These are phyloP conservation scores for Ammospiza nelsoni DNA, from an alignment of 2,113 vertebrate genomes.

Conservation along the genomic window DNA sequence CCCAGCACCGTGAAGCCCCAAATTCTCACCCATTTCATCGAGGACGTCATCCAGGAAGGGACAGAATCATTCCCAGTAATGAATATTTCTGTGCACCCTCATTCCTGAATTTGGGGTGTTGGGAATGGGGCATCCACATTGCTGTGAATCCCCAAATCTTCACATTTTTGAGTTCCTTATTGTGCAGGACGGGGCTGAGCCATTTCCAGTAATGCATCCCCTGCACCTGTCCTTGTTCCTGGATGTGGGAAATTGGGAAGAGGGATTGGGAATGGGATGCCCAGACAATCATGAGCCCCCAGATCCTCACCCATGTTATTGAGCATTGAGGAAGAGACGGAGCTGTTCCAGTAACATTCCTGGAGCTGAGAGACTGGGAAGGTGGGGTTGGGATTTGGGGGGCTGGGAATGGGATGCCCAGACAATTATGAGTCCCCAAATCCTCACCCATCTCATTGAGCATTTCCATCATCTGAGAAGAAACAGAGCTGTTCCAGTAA, in stretches of 20 bases:
- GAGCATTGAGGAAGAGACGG: not conserved
- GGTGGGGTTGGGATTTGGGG: not conserved
- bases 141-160: not conserved
- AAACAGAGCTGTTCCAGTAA: not conserved
- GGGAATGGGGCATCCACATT: too few species aligned
- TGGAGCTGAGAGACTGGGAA: not conserved
- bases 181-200: not conserved
- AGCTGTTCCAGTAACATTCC: not conserved
- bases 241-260: not conserved
- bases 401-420: not conserved
- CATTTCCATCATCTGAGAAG: too few species aligned
- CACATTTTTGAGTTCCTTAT: not conserved
- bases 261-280: not conserved
- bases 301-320: fast-evolving
- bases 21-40: slow-evolving; percentile 77
- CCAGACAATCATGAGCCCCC: not conserved
- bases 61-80: not conserved
- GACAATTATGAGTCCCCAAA: not conserved
- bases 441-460: fast-evolving
- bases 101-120: not conserved
- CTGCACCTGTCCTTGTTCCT: not conserved
- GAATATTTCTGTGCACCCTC: too few species aligned
- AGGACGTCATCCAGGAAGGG: not conserved
- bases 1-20: not conserved
- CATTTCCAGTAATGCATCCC: not conserved